Base-by-base conservation (phyloP, 2,113 vertebrate genomes). In the Calyptommatus sinebrachiatus region DNA sequence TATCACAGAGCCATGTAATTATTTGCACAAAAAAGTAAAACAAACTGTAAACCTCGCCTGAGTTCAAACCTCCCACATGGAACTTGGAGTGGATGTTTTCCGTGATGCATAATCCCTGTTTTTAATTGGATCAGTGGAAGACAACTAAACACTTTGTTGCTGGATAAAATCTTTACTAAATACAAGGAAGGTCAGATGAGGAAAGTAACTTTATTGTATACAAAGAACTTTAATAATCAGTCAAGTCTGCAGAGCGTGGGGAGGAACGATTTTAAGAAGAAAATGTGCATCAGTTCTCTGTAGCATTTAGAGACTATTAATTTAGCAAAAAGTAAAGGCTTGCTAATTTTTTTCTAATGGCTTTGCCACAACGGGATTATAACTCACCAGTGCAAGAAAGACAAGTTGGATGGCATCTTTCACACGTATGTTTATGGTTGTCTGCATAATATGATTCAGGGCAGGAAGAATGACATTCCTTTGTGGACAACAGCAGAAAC, bases 371-470 rank as follows among this genome's bases (percentile, higher is more conserved):
- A 21, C 1, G 26, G 10, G 0, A 0, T n/a, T 2, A 0, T 2
- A 28, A 85, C 88, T 91, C 93, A 99, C 97, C 95, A 28, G 76
- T 76, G 82, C 97, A 99, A 9, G 94, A 95, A 18, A 83, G 93
- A 84, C 98, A 99, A 57, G 94, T 96, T 1, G 96, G 91, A 41
- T 99, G 96, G 86, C 98, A 98, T 78, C 91, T 94, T 83, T 94
- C 91, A 84, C 98, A 99, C 78, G 86, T 79, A 0, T 85, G 91
- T 2, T 87, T 71, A 3, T 45, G 57, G 2, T 76, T 81, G 53
- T 93, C 91, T 50, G 82, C 80, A 0, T 95, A 97, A 94, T 95
- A 94, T 35, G 91, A 90, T 2, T 93, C 85, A 1, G 98, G 98
- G 75, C 98, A 99, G 73, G 91, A 92, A 65, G 73, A 85, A 61